Base-by-base conservation (phyloP, 2,888 invertebrate genomes). In the Heteromurus nitidus region DNA sequence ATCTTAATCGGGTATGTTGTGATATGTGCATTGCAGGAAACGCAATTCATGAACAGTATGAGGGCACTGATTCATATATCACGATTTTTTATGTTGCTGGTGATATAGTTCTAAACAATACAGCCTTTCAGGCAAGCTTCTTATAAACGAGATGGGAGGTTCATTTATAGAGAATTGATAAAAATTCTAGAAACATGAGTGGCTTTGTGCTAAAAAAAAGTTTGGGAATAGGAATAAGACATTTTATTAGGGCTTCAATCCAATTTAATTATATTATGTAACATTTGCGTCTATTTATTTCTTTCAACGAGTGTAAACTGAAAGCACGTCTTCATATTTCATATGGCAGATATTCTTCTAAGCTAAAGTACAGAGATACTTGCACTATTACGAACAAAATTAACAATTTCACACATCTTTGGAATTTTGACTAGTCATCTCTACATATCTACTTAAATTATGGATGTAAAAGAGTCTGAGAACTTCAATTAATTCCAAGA, bases 401-500 rank as follows among this genome's bases (percentile, higher is more conserved):
- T n/a, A n/a, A n/a, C n/a, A n/a, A n/a, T n/a, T n/a, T n/a, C n/a
- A n/a, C n/a, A n/a, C n/a, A 53, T 68, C 24, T 30, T 44, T 64
- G 1, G 16, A 47, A 62, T 69, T 42, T 47, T 36, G 67, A 31
- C 62, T 28, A 80, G 72, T 80, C 80, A 80, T 80, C 58, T 7
- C 13, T 1, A 24, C 30, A 28, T 31, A 31, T 55, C 53, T 47
- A 16, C 11, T n/a, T n/a, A n/a, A n/a, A n/a, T n/a, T n/a, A n/a
- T n/a, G n/a, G n/a, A n/a, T n/a, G n/a, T n/a, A 16, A 18, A 30
- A 11, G 30, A 55, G n/a, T 64, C 80, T 85, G 85, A 82, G 84
- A 86, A 85, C 80, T 80, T 70, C 82, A 76, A 85, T 84, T 85
- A 84, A 81, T 87, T 87, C 87, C 75, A 64, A 85, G 85, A 86